A percentile compares a stretch with the other conserved stretches of the same genome.
These are phyloP conservation scores for Glareola pratincola DNA, from an alignment of 2,113 vertebrate genomes.

Conservation along the genomic window DNA sequence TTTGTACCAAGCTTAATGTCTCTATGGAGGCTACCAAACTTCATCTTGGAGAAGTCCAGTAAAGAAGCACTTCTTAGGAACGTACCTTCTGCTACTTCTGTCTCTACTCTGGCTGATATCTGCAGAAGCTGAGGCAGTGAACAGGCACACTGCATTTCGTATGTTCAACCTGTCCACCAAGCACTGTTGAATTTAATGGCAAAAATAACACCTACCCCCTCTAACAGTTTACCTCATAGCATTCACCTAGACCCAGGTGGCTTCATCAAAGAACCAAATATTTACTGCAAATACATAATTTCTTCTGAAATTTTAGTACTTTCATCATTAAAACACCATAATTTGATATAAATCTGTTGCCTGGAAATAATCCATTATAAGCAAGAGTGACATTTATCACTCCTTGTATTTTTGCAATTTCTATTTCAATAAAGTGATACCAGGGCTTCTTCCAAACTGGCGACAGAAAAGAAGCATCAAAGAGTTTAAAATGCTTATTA, in stretches of 20 bases:
- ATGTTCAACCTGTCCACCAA: background rate
- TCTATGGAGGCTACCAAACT: background rate
- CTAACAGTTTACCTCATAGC: background rate
- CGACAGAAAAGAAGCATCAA: background rate
- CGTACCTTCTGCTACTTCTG: background rate
- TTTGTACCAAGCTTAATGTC: background rate
- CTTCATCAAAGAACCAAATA: background rate
- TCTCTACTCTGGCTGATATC: background rate
- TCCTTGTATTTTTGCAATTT: background rate
- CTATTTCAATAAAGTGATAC: background rate
- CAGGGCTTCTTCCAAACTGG: background rate
- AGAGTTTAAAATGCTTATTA: background rate
- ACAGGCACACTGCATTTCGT: background rate
- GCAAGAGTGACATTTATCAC: background rate
- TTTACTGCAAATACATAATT: background rate
- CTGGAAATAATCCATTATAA: background rate
- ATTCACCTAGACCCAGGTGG: background rate
- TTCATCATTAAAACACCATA: background rate
- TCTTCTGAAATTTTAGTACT: background rate
- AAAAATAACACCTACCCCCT: background rate
- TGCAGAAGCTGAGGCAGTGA: background rate
- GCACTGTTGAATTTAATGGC: background rate
- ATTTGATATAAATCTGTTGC: background rate
- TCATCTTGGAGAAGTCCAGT: background rate
- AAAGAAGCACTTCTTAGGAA: background rate